phyloP scores from a whole-genome alignment of 2,113 vertebrate genomes.

The Dunckerocampus dactyliophorus region DNA sequence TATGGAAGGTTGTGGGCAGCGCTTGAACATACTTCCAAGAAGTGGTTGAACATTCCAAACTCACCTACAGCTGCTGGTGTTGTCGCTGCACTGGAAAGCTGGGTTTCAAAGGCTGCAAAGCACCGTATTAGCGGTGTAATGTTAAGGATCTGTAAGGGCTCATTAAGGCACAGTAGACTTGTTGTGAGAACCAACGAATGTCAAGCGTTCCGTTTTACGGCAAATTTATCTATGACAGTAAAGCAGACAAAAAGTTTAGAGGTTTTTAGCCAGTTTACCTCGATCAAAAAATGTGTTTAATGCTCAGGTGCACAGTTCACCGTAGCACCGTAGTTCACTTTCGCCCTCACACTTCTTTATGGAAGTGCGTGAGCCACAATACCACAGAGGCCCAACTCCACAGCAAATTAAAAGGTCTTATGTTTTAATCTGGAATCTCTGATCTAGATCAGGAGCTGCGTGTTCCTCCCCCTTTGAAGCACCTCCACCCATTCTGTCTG shows the following conservation, averaged over 20 bases:
- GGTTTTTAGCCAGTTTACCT: conserved; percentile 24
- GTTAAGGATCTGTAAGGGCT: conserved; percentile 69
- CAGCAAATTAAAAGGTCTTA: conserved; percentile 67
- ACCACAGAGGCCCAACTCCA: conserved; percentile 51
- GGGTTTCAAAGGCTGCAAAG: conserved; percentile 57
- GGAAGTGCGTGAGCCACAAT: conserved; percentile 64
- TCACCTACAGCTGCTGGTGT: too few relatives aligned
- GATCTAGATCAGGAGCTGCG: conserved; percentile 44
- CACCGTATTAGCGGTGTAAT: conserved; percentile 68
- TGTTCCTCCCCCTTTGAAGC: conserved; percentile 1
- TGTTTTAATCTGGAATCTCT: conserved; percentile 50
- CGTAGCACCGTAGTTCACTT: conserved; percentile 70
- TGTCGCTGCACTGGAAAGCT: too few relatives aligned
- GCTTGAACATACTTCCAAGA: too few relatives aligned
- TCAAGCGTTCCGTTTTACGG: conserved; percentile 38
- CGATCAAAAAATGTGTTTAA: background rate
- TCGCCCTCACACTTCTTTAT: conserved; percentile 44
- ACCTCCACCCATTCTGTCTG: conserved; percentile 13
- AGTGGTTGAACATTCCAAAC: too few relatives aligned
- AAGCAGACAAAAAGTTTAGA: too few relatives aligned
- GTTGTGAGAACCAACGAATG: conserved; percentile 38
- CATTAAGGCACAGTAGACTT: conserved; percentile 65
- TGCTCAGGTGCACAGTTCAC: conserved; percentile 5
- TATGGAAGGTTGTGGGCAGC: too few relatives aligned
- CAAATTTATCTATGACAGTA: too few relatives aligned